Evolutionary conservation across 2,888 invertebrate species (phyloP).

Genomic region (Cosmia trapezina): DNA sequence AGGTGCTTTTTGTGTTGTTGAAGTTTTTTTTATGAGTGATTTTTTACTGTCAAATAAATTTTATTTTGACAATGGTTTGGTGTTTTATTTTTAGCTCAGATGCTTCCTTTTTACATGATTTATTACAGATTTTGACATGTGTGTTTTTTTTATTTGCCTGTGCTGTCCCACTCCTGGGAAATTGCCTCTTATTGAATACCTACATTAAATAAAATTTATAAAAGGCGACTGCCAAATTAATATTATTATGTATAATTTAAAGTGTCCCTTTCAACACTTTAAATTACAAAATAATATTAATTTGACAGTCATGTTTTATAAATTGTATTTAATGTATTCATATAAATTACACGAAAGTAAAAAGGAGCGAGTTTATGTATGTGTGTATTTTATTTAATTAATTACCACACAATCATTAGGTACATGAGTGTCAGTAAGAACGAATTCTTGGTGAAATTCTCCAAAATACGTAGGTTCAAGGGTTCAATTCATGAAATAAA

Average conservation of each 20-base stretch:
- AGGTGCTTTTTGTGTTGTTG: too few species aligned
- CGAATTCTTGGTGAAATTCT: neutral
- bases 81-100: constrained; percentile 18
- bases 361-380: neutral
- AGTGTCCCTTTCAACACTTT: too few species aligned
- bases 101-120: neutral
- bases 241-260: too few species aligned
- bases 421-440: neutral
- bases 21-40: constrained; percentile 25
- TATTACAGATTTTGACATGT: neutral
- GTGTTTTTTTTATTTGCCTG: neutral
- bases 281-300: neutral
- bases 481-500: constrained; percentile 2
- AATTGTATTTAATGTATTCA: neutral
- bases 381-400: neutral
- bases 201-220: too few species aligned
- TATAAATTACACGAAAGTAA: neutral
- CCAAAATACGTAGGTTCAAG: neutral
- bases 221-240: too few species aligned
- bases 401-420: neutral
- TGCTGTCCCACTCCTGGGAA: neutral
- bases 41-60: constrained; percentile 44
- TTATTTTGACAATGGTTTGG: constrained; percentile 18
- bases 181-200: too few species aligned
- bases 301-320: neutral